Percentiles rank a stretch among this genome's conserved stretches.
Conservation (phyloP, 2,113 vertebrate species). For the Boleophthalmus pectinirostris region DNA sequence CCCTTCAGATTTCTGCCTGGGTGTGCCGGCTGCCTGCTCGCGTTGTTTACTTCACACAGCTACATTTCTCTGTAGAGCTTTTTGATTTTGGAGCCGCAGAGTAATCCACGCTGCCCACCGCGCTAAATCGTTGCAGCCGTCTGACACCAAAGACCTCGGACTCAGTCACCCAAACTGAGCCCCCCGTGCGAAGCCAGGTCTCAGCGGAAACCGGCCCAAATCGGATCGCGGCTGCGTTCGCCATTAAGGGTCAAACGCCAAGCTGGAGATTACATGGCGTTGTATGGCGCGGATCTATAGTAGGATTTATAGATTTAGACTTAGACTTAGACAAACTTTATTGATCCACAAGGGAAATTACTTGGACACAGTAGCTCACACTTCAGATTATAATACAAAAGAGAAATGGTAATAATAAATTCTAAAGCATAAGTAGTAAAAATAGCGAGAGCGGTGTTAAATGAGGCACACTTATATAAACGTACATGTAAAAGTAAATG, state of each 20-base stretch:
- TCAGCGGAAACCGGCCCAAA: neutral
- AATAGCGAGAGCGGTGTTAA: no score
- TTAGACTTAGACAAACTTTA: no score
- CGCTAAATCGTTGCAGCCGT: slow-evolving; percentile 25
- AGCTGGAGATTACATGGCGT: slow-evolving; percentile 3
- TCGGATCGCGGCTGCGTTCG: slow-evolving; percentile 19
- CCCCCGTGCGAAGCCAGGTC: slow-evolving; percentile 22
- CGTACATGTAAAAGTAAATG: no score
- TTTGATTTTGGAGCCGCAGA: slow-evolving; percentile 27
- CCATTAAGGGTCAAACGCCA: slow-evolving; percentile 13
- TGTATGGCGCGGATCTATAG: slow-evolving; percentile 5
- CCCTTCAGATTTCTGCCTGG: neutral
- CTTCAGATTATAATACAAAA: no score
- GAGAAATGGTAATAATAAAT: no score
- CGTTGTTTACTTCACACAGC: slow-evolving; percentile 5
- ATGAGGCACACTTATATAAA: no score
- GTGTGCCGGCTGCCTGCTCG: neutral
- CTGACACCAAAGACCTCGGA: slow-evolving; percentile 26
- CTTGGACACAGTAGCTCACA: no score
- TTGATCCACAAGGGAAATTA: no score
- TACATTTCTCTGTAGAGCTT: slow-evolving; percentile 4
- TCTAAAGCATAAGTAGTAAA: no score
- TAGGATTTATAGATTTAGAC: no score
- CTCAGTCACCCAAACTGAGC: slow-evolving; percentile 16
- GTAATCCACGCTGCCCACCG: slow-evolving; percentile 13